phyloP scores from a whole-genome alignment of 2,113 vertebrate genomes.

The Tapirus terrestris region DNA sequence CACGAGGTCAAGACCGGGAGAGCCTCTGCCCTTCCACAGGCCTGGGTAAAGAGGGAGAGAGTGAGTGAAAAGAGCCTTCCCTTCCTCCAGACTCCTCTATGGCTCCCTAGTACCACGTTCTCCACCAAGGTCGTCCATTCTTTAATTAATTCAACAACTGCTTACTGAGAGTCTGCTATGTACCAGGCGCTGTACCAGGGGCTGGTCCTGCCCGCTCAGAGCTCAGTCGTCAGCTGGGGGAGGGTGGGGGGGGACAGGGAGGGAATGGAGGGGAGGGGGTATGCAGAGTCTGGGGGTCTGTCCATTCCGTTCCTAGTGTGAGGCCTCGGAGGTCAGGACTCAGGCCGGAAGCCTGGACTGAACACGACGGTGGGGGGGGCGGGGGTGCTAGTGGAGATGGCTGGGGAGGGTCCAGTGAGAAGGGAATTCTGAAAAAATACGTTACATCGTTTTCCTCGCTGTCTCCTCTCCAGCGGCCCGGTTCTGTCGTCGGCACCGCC shows the following conservation, averaged over 20 bases:
- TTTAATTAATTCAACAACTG: neutral
- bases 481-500: neutral
- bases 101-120: neutral
- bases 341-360: neutral
- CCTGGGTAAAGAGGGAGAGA: neutral
- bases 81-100: neutral
- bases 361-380: neutral
- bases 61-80: neutral
- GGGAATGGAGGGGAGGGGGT: rapidly evolving
- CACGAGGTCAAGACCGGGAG: neutral
- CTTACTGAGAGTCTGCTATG: neutral
- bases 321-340: neutral
- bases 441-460: neutral
- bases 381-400: neutral
- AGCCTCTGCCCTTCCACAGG: neutral
- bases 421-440: neutral
- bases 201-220: neutral
- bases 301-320: neutral
- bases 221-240: neutral
- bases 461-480: neutral
- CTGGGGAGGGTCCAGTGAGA: neutral
- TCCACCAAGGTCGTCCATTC: neutral
- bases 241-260: too few relatives aligned
- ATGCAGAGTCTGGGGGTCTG: neutral
- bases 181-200: neutral